Conservation (phyloP, 2,797 vertebrate species). For the Coregonus suidteri region DNA sequence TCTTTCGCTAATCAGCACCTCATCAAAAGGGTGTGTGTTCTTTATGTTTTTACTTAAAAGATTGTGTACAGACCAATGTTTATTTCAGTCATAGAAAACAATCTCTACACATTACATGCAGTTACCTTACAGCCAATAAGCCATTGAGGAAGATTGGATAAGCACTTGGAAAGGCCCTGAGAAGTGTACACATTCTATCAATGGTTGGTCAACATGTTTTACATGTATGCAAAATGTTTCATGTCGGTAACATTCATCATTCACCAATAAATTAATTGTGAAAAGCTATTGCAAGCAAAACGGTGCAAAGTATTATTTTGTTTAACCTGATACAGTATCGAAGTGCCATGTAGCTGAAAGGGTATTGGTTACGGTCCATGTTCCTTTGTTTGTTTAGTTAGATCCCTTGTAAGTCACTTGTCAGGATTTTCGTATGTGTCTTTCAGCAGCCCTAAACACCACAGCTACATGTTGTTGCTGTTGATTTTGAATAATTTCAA, state of each 20-base stretch:
- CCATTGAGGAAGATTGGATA: background rate
- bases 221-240: background rate
- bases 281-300: background rate
- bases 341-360: background rate
- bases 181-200: background rate
- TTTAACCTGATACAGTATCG: background rate
- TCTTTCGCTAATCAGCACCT: background rate
- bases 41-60: background rate
- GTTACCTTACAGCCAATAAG: background rate
- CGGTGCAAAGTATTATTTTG: background rate
- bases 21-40: background rate
- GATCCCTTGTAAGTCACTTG: background rate
- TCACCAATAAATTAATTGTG: background rate
- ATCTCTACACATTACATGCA: background rate
- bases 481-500: too few species aligned
- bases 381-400: background rate
- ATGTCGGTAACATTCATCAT: background rate
- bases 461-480: too few species aligned
- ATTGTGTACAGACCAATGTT: too few species aligned
- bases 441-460: too few species aligned
- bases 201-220: background rate
- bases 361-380: background rate
- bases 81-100: background rate
- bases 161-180: background rate
- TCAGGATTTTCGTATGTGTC: background rate